Conservation (phyloP, 2,113 vertebrate genomes). For the Dipodomys stephensi region DNA sequence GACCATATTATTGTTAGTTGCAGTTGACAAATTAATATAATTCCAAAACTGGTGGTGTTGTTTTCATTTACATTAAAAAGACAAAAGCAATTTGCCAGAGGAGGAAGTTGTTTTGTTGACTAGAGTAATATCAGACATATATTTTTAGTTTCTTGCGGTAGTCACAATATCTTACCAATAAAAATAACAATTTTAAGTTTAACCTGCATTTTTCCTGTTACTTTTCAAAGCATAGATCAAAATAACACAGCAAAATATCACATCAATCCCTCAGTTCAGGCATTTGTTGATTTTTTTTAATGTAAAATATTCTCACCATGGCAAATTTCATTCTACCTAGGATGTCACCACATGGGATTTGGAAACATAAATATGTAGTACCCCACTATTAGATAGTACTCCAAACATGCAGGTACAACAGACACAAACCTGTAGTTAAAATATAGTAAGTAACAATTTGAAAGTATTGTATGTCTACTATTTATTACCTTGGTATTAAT, state of each 20-base stretch:
- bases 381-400: neutral
- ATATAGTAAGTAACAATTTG: neutral
- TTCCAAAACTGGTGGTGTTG: neutral
- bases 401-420: neutral
- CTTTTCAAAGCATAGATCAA: neutral
- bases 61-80: conserved; percentile 6
- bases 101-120: neutral
- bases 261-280: neutral
- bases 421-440: neutral
- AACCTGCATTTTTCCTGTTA: neutral
- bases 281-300: neutral
- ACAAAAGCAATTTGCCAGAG: neutral
- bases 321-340: neutral
- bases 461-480: neutral
- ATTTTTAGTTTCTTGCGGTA: neutral
- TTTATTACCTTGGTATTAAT: neutral
- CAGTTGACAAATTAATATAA: neutral
- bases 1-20: neutral
- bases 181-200: neutral
- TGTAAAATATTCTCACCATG: neutral
- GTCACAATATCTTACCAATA: neutral
- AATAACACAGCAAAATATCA: neutral
- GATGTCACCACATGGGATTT: neutral
- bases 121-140: neutral
- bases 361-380: neutral